Conservation (phyloP, 2,113 vertebrate species). For the rat (Rattus norvegicus) region DNA sequence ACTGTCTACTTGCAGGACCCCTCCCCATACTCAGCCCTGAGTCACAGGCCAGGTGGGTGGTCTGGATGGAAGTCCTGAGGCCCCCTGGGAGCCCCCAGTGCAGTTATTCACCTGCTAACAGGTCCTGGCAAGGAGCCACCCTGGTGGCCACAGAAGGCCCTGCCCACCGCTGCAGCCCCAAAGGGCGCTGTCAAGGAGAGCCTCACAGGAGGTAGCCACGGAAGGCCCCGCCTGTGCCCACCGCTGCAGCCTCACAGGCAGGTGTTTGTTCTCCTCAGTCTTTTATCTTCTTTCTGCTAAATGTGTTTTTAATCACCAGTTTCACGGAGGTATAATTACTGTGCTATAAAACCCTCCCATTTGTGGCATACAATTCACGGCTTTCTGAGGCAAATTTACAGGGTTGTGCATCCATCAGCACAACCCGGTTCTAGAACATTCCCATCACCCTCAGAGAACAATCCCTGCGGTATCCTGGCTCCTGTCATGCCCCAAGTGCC, state of each 20-base stretch:
- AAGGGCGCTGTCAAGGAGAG: neutral
- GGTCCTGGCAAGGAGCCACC: neutral
- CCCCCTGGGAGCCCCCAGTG: neutral
- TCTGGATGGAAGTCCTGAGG: neutral
- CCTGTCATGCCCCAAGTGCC: neutral
- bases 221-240: neutral
- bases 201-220: neutral
- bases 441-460: neutral
- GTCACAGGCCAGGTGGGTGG: neutral
- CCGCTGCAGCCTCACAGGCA: neutral
- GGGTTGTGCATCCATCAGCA: too few relatives aligned
- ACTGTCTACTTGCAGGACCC: accelerated
- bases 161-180: accelerated
- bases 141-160: neutral
- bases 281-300: neutral
- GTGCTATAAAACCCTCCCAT: accelerated
- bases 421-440: neutral
- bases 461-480: neutral
- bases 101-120: neutral
- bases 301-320: neutral
- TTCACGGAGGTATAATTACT: neutral
- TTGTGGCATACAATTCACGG: neutral
- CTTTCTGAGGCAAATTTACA: neutral
- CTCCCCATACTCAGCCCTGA: neutral
- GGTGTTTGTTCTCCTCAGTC: neutral